phyloP scores from a whole-genome alignment of 1,140 invertebrate genomes.

The Steinernema feltiae region DNA sequence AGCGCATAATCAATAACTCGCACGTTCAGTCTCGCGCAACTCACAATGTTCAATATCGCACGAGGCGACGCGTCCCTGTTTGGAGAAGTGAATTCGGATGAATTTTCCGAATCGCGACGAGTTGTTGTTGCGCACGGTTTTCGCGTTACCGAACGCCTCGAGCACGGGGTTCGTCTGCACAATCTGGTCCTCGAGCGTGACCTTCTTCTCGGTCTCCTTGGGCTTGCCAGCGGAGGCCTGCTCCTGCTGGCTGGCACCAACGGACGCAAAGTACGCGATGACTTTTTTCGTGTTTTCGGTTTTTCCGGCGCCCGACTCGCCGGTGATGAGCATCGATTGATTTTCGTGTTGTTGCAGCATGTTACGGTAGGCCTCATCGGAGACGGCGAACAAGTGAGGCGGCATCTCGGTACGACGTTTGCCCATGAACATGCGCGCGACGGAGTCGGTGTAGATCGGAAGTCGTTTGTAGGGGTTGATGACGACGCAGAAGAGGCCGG shows the following conservation, averaged over 20 bases:
- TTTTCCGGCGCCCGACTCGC: slow-evolving; percentile 75
- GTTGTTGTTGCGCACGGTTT: no score
- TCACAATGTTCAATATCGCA: slow-evolving; percentile 99
- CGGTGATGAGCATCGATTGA: slow-evolving; percentile 86
- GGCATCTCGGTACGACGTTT: slow-evolving; percentile 98
- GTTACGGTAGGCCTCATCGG: slow-evolving; percentile 97
- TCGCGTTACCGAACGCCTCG: no score
- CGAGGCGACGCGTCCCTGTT: slow-evolving; percentile 96
- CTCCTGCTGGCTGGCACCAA: slow-evolving; percentile 52
- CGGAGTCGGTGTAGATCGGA: no score
- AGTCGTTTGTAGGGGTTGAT: no score
- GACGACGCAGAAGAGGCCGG: no score
- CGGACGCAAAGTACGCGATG: slow-evolving; percentile 60
- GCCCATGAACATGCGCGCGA: slow-evolving; percentile 92
- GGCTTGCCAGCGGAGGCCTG: slow-evolving; percentile 14
- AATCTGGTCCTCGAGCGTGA: no score
- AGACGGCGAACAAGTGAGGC: slow-evolving; percentile 98
- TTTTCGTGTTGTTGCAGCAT: slow-evolving; percentile 78
- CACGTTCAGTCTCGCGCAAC: no score
- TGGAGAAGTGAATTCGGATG: slow-evolving; percentile 99
- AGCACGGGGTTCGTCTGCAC: no score
- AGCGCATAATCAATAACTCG: no score
- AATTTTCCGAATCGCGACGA: slow-evolving; percentile 71
- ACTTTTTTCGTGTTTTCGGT: no score
- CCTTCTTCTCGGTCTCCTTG: slow-evolving; percentile 40